Evolutionary conservation across 1,140 invertebrate genomes (phyloP), one percentile per base, ranked within the genome.

Genomic region (Drosophila bipectinata): DNA sequence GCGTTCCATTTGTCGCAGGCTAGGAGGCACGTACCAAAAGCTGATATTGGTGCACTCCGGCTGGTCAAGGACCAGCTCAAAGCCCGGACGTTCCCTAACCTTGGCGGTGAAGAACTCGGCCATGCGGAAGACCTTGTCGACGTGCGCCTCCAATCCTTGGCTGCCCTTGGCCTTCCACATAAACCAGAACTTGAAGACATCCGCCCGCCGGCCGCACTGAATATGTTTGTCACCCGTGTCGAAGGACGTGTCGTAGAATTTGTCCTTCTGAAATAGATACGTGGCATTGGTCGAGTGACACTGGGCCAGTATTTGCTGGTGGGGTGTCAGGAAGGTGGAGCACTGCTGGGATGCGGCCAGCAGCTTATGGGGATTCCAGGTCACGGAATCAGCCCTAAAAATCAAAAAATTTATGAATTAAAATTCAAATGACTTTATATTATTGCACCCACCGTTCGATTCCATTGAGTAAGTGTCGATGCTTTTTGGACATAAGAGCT

Each of bases 341-440:
- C 99, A 99, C 91, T 99, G 99, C n/a, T 99, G 94, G 9, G 98
- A 94, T 2, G 97, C 96, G 1, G 98, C 98, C 96, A 99, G 98
- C 90, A 99, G 94, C 93, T 99, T 99, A 92, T 99, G 99, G 0
- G 99, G 99, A 93, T 99, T 99, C 99, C 99, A 99, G n/a, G 98
- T 99, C 18, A 99, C 96, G 1, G 98, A 99, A 90, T 99, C 95
- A 56, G 98, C 98, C 79, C 98, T 98, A 92, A 6, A 93, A 92
- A n/a, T n/a, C n/a, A n/a, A 74, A 44, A 0, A n/a, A 28, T 0
- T 21, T 5, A 14, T 21, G 8, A 28, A 1, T 32, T 10, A 7
- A 3, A 9, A 21, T 28, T 45, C 15, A 0, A 51, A 32, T 24
- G 10, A 8, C 9, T 14, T 9, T 18, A 12, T 24, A 5, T 9